These are phyloP conservation scores for Hippasteria phrygiana DNA, from an alignment of 53 echinoderm and acorn worm genomes.

Conservation along the genomic window DNA sequence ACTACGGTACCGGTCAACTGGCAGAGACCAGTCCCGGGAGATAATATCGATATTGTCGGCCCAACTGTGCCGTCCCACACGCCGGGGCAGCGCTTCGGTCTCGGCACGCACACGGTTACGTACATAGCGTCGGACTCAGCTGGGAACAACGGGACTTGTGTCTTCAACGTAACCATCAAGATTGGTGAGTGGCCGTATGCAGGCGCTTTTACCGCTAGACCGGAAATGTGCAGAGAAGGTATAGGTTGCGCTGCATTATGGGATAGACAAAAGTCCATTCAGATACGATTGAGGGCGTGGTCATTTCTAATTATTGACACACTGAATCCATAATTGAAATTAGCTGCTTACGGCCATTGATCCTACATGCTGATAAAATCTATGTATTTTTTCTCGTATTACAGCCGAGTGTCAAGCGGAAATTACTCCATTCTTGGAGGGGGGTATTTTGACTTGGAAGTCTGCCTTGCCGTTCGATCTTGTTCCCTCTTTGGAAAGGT, in stretches of 20 bases:
- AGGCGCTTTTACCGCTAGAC: no score
- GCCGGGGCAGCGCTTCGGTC: slow-evolving; percentile 68
- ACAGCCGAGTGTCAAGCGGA: slow-evolving; percentile 62
- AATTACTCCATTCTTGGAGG: background rate
- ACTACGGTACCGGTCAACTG: slow-evolving; percentile 61
- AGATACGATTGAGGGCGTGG: no score
- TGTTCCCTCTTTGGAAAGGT: slow-evolving; percentile 59
- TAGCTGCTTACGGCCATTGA: no score
- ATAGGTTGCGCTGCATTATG: no score
- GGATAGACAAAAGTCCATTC: no score
- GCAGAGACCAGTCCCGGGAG: slow-evolving; percentile 53
- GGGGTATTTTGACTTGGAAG: slow-evolving; percentile 39
- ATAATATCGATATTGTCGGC: slow-evolving; percentile 69
- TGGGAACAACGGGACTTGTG: slow-evolving; percentile 72
- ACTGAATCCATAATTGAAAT: no score
- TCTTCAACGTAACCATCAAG: slow-evolving; percentile 67
- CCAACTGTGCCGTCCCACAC: slow-evolving; percentile 60
- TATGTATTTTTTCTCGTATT: no score
- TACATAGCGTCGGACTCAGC: slow-evolving; percentile 64
- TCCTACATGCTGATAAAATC: no score
- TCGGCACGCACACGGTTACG: slow-evolving; percentile 64
- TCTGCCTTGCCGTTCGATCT: slow-evolving; percentile 23
- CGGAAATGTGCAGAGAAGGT: no score
- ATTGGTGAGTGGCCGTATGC: slow-evolving; percentile 47
- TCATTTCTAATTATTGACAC: no score